Conservation (phyloP, 2,113 vertebrate genomes). For the Myiozetetes cayanensis region DNA sequence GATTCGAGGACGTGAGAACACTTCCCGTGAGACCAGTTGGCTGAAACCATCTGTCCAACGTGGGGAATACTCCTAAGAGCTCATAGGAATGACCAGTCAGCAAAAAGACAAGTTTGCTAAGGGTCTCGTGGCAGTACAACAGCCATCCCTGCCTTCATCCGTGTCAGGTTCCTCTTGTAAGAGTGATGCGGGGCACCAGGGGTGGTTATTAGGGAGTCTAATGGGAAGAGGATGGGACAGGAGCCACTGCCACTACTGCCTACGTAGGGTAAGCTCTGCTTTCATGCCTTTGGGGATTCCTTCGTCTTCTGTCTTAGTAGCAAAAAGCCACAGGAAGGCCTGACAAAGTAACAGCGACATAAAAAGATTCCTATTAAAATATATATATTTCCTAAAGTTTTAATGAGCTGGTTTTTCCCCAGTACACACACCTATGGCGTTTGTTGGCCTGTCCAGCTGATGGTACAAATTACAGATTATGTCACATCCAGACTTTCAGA, state of each 20-base stretch:
- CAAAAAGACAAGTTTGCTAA: not conserved
- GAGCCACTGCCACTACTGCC: not conserved
- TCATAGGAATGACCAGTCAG: not conserved
- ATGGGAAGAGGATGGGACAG: not conserved
- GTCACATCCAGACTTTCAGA: not conserved
- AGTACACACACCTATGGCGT: not conserved
- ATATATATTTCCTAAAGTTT: not conserved
- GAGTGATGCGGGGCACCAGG: not conserved
- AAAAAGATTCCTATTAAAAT: not conserved
- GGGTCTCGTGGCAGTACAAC: not conserved
- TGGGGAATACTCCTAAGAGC: not conserved
- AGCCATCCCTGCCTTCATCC: not conserved
- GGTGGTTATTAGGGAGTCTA: not conserved
- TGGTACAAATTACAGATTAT: not conserved
- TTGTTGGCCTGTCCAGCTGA: not conserved
- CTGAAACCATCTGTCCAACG: not conserved
- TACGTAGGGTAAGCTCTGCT: not conserved
- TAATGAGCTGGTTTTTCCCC: not conserved
- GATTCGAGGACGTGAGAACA: not conserved
- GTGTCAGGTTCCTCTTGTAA: not conserved
- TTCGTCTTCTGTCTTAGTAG: not conserved
- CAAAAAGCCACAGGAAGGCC: not conserved
- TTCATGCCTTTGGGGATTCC: not conserved
- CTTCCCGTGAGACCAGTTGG: not conserved
- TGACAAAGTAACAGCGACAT: not conserved